Base-by-base conservation (phyloP, 2,113 vertebrate species). In the Colistium nudipinnis region DNA sequence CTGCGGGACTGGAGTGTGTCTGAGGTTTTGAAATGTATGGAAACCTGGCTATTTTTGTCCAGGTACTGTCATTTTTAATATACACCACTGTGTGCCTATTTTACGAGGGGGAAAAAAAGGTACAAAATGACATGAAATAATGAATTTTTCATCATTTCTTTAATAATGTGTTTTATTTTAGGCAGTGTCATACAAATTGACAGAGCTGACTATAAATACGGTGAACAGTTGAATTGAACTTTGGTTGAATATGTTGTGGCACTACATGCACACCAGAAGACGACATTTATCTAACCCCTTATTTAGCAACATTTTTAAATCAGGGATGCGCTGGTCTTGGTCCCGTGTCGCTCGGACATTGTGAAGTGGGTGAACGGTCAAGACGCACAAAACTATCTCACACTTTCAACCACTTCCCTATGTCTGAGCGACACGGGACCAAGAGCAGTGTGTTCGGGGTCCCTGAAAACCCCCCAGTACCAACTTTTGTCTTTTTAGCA, bases 11-110 rank as follows among this genome's bases (percentile, higher is more conserved):
- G 31, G 57, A 77, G 57, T 0, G 6, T 20, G 22, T 72, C 62
- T 9, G 4, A 2, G 45, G 22, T 53, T 77, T 62, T 73, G n/a
- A 43, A 72, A 76, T 44, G 39, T 72, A 83, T 70, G 65, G 61
- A 35, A 80, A 20, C 17, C 2, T 31, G 6, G 27, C 41, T 84
- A 85, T 85, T 84, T 82, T 78, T 63, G 47, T 25, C 3, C 60
- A 6, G 4, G 17, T 3, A 1, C 36, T 59, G 43, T 4, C 66
- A 63, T 70, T 64, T 82, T 53, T 48, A 25, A 56, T 17, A n/a
- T 35, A 47, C 56, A 30, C 17, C 10, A 0, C 14, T 69, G 25
- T 59, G 35, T 51, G 30, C 16, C 35, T 28, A 2, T 45, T 80
- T 69, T 25, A 35, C 12, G 54, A 10, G 12, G 38, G 12, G 64